A percentile compares a stretch with the other conserved stretches of the same genome.
Conservation (phyloP, 2,888 invertebrate species). For the Lasioglossum marginatum region DNA sequence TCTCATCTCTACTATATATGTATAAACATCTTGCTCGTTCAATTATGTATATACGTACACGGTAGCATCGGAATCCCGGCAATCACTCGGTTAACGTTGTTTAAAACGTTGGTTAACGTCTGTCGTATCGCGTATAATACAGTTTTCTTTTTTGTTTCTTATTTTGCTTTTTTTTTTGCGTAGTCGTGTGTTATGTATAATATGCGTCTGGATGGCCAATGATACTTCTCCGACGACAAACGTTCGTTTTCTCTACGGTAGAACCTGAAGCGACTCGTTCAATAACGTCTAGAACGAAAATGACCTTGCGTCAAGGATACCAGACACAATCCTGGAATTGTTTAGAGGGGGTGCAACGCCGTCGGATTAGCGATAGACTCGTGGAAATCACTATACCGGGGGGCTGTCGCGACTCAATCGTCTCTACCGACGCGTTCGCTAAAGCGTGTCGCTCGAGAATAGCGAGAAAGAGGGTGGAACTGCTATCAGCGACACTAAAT, state of each 20-base stretch:
- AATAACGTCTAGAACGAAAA: constrained; percentile 8
- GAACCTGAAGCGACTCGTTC: constrained; percentile 7
- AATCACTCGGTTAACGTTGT: constrained; percentile 26
- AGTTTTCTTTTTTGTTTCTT: constrained; percentile 19
- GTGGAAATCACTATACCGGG: constrained; percentile 1
- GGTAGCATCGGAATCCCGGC: constrained; percentile 46
- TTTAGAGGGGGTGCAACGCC: neutral
- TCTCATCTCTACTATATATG: constrained; percentile 46
- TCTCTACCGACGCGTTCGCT: neutral
- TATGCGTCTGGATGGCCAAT: constrained; percentile 34
- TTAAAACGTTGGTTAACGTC: constrained; percentile 6
- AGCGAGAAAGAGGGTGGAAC: no score
- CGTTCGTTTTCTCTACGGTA: neutral
- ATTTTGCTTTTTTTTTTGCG: constrained; percentile 22
- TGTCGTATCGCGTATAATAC: constrained; percentile 61
- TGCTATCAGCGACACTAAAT: neutral
- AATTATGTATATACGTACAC: constrained; percentile 55
- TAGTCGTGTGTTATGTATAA: constrained; percentile 60
- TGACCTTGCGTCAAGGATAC: constrained; percentile 4
- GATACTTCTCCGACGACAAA: constrained; percentile 12
- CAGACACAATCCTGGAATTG: neutral
- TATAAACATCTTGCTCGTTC: constrained; percentile 38
- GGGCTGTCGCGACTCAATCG: neutral
- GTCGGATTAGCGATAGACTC: neutral
- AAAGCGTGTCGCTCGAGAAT: neutral